These are phyloP conservation scores for Oryzias woworae DNA, from an alignment of 2,113 vertebrate genomes.

Conservation along the genomic window DNA sequence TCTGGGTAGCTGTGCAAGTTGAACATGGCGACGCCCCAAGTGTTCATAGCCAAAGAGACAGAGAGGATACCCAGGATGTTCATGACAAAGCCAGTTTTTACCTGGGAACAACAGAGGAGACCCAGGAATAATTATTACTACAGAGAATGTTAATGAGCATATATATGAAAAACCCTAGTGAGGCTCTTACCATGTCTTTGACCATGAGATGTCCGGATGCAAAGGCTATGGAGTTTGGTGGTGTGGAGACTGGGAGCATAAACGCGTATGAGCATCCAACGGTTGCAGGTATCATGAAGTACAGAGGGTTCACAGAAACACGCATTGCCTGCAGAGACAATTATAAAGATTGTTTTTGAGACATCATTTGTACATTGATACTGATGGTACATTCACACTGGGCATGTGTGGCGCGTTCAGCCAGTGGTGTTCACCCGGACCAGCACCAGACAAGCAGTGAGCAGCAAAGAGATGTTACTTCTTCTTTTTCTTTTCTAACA, in stretches of 20 bases:
- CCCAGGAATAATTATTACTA: background rate
- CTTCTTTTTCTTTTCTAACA: too few relatives aligned
- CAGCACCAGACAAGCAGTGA: too few relatives aligned
- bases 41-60: constrained; percentile 92
- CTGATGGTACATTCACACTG: too few relatives aligned
- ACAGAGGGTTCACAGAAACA: constrained; percentile 89
- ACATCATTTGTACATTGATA: background rate
- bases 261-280: constrained; percentile 92
- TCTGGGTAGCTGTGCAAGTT: constrained; percentile 85
- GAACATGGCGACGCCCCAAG: constrained; percentile 92
- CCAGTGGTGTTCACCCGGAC: too few relatives aligned
- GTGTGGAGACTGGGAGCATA: constrained; percentile 96
- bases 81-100: constrained; percentile 92
- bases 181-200: constrained; percentile 91
- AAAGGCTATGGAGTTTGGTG: constrained; percentile 98
- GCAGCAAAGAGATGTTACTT: too few relatives aligned
- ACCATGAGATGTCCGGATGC: constrained; percentile 93
- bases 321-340: constrained; percentile 80
- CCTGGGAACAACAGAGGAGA: constrained; percentile 70
- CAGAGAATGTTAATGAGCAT: background rate
- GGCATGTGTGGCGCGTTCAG: too few relatives aligned
- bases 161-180: background rate
- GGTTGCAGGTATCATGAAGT: constrained; percentile 94
- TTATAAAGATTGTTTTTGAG: background rate
- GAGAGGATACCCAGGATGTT: constrained; percentile 90